Percentiles rank a stretch among this genome's conserved stretches.
phyloP scores from a whole-genome alignment of 1,140 invertebrate genomes.

The Parapsyche elsis region DNA sequence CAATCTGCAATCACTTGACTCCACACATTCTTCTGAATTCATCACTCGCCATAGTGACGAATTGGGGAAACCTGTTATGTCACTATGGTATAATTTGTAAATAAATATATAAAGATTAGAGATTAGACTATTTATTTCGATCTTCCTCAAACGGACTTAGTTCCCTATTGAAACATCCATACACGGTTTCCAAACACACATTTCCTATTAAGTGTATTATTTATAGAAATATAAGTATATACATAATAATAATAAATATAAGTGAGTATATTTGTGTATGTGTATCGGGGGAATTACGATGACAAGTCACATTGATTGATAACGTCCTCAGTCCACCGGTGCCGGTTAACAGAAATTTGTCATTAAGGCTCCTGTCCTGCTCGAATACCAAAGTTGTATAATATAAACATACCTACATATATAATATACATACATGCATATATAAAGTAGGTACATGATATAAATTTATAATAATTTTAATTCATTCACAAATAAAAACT shows the following conservation, averaged over 20 bases:
- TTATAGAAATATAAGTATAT: not conserved
- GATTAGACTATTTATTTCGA: no score
- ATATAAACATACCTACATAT: not conserved
- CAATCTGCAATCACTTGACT: no score
- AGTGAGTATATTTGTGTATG: not conserved
- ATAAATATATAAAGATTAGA: no score
- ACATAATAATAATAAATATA: not conserved
- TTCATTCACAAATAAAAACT: not conserved
- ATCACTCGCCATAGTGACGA: no score
- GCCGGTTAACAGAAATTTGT: slow-evolving; percentile 46
- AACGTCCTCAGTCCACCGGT: slow-evolving; percentile 31
- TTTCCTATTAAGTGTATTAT: not conserved
- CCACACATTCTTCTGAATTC: no score
- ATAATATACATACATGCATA: no score
- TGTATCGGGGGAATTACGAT: slow-evolving; percentile 26
- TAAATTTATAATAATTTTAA: not conserved
- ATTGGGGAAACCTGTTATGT: no score
- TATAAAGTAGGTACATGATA: not conserved
- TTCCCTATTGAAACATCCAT: no score
- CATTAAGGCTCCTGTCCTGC: slow-evolving; percentile 41
- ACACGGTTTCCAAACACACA: not conserved
- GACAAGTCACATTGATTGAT: slow-evolving; percentile 45
- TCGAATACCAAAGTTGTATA: slow-evolving; percentile 15
- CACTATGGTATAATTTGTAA: no score
- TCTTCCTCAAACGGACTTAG: no score